phyloP scores from a whole-genome alignment of 2,797 vertebrate genomes.

The Gastrophryne carolinensis region DNA sequence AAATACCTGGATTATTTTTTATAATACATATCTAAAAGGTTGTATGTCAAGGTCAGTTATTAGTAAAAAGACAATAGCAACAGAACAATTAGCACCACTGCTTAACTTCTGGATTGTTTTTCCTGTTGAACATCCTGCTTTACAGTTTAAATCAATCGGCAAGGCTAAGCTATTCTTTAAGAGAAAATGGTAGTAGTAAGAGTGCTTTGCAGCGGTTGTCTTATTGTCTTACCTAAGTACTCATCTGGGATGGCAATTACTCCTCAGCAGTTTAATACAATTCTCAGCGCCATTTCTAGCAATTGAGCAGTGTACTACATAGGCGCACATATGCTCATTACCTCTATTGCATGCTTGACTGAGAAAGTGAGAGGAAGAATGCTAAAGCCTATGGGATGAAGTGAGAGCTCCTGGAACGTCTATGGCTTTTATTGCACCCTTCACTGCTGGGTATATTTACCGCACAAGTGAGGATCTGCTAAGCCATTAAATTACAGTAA shows the following conservation, averaged over 20 bases:
- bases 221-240: background rate
- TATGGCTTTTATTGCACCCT: background rate
- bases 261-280: slow-evolving; percentile 9
- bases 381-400: background rate
- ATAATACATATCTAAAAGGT: too few species aligned
- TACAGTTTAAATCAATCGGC: too few species aligned
- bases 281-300: background rate
- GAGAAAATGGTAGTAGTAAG: background rate
- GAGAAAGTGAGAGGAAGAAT: background rate
- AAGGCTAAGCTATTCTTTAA: background rate
- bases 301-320: background rate
- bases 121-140: too few species aligned
- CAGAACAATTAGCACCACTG: too few species aligned
- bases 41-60: too few species aligned
- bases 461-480: background rate
- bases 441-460: background rate
- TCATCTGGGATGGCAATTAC: background rate
- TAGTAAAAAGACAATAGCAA: too few species aligned
- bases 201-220: background rate
- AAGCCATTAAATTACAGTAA: slow-evolving; percentile 1
- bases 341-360: background rate
- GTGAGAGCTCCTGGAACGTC: background rate
- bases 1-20: too few species aligned
- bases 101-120: too few species aligned
- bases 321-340: slow-evolving; percentile 4